Evolutionary conservation across 2,113 vertebrate genomes (phyloP).

Genomic region (Neodon shergylaensis): DNA sequence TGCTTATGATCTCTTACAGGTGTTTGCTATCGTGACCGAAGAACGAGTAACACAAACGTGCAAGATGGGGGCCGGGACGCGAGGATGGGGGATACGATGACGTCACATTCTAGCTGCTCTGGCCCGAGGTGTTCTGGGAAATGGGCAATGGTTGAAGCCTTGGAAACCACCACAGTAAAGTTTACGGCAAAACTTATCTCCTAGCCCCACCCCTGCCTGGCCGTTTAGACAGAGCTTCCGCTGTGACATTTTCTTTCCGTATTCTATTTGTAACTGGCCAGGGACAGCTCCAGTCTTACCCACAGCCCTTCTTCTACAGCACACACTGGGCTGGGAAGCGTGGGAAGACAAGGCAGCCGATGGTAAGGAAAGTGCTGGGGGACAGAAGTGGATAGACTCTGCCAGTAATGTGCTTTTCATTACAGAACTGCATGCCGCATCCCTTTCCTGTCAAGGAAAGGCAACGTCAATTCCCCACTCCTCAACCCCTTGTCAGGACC

Average conservation of each 20-base stretch:
- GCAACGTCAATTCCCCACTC: background rate
- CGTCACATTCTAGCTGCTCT: background rate
- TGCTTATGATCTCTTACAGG: background rate
- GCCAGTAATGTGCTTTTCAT: background rate
- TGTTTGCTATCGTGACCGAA: background rate
- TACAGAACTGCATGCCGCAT: background rate
- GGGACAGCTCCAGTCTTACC: background rate
- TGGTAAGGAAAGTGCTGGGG: background rate
- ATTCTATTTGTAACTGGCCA: conserved; percentile 6
- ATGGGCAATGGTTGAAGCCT: background rate
- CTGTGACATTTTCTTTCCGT: conserved; percentile 30
- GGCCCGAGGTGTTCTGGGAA: background rate
- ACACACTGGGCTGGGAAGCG: background rate
- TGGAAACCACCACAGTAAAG: background rate
- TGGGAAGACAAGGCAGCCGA: background rate
- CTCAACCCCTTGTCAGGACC: background rate
- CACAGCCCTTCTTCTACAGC: too few relatives aligned
- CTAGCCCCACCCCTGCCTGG: background rate
- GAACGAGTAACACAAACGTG: background rate
- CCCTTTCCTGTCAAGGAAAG: background rate
- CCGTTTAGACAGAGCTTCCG: background rate
- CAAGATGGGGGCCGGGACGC: background rate
- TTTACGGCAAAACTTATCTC: background rate
- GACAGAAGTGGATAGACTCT: background rate
- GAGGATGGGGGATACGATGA: background rate